Base-by-base conservation (phyloP, 2,888 invertebrate genomes). In the Proisotoma minuta region DNA sequence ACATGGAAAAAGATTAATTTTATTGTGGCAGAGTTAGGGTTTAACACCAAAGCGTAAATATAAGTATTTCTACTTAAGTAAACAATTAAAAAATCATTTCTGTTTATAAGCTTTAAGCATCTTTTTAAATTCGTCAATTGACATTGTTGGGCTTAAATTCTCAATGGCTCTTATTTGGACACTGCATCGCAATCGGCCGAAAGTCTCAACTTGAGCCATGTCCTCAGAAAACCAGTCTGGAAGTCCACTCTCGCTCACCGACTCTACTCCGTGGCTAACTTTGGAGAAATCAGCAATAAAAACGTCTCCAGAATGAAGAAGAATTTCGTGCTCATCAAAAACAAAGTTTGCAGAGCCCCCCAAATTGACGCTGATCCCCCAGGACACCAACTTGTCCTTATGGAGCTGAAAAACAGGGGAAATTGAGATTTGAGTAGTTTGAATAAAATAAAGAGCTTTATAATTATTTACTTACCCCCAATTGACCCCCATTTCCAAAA, bases 191-290 rank as follows among this genome's bases (percentile, higher is more conserved):
- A 43, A 15, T 20, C 43, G 15, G 4, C 18, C 43, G 20, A 43
- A 43, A 43, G 5, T 43, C 43, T 43, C 10, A 8, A 34, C 34
- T 18, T 18, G 15, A 18, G 18, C 43, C 15, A 15, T 43, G 18
- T 43, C 43, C 43, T 43, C 18, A 5, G 10, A 43, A 43, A 43
- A 43, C 43, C 43, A 43, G 43, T 43, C 43, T n/a, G 43, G 43
- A 15, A 43, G 15, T 15, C 10, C 15, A 43, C 10, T 43, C 18
- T 43, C 10, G 20, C 20, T 15, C 5, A 43, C 43, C 15, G 43
- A 15, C 43, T 43, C 43, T 18, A 43, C 43, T 4, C 43, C 43
- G 20, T 43, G 43, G 18, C 20, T 20, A 5, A 43, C 43, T 43
- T n/a, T 4, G 18, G 43, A 43, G 18, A 43, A 43, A 43, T 43